Base-by-base conservation (phyloP, 2,113 vertebrate genomes). In the Embiotoca jacksoni region DNA sequence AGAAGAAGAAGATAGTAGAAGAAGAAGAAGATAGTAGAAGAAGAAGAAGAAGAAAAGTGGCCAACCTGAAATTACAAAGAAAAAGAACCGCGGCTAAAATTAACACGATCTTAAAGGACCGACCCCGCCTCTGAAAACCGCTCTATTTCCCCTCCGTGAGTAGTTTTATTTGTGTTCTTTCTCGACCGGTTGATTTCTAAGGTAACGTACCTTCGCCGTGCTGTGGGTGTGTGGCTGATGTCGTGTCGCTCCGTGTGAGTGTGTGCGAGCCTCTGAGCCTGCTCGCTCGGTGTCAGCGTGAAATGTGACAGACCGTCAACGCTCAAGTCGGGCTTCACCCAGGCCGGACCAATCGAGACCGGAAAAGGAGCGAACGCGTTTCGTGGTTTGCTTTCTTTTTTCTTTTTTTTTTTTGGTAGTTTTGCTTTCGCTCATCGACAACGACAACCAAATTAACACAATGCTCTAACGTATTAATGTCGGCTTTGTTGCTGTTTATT, bases 221-320 rank as follows among this genome's bases (percentile, higher is more conserved):
- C 77, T 84, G 72, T 77, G 81, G 63, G 89, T 85, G 78, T 76
- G 84, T 90, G 69, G 89, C 81, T 86, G 80, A 87, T 91, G 86
- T 86, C 80, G 84, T 68, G 82, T 75, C 80, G 67, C 79, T 81
- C 82, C 76, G 72, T 85, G 67, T 75, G 82, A 68, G 66, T 23
- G 54, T 71, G n/a, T 69, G 65, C 61, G 61, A 74, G 80, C 67
- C 77, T 63, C 14, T 75, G 90, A 77, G 83, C 78, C 70, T 88
- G 69, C 86, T 88, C 91, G 89, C 89, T 85, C 75, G 72, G 84
- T 91, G 91, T 93, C 94, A 91, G 90, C 92, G 93, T 94, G 93
- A 94, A 95, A 94, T 94, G 94, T 95, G 95, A 94, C 94, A 95
- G 91, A 93, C 90, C 91, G 93, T 95, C 94, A 93, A 88, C 78